Conservation (phyloP, 1,140 invertebrate species). For the Hyposmocoma kahamanoa region DNA sequence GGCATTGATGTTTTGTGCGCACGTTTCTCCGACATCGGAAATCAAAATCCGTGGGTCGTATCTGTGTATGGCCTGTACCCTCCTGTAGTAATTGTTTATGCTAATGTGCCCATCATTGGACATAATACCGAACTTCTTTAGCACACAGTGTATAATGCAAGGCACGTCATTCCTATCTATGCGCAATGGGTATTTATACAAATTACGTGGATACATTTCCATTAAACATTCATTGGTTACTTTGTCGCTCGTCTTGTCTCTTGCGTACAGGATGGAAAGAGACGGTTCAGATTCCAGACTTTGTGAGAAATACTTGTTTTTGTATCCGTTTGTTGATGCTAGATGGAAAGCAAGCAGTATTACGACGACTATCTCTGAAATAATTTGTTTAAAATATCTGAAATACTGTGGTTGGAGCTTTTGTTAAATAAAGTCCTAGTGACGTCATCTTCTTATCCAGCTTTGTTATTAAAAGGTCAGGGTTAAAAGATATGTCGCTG, state of each 20-base stretch:
- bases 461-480: no score
- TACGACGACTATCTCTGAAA: conserved; percentile 46
- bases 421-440: no score
- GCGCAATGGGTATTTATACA: conserved; percentile 52
- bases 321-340: conserved; percentile 23
- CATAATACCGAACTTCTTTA: conserved; percentile 64
- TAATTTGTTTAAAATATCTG: conserved; percentile 1
- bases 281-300: conserved; percentile 49
- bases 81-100: conserved; percentile 54
- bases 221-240: conserved; percentile 50
- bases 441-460: no score
- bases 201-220: conserved; percentile 60
- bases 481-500: no score
- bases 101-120: conserved; percentile 57
- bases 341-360: conserved; percentile 11
- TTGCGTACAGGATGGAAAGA: conserved; percentile 53
- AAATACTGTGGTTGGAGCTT: background rate
- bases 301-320: conserved; percentile 42
- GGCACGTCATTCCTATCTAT: conserved; percentile 59
- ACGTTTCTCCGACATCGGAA: conserved; percentile 60
- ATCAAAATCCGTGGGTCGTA: conserved; percentile 63
- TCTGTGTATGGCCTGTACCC: conserved; percentile 54
- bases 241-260: conserved; percentile 49
- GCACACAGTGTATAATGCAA: conserved; percentile 60
- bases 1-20: conserved; percentile 55